Evolutionary conservation across 35 echinoderm and acorn worm genomes (phyloP), one percentile per base, ranked within the genome.

Genomic region (Ophiothrix spiculata): DNA sequence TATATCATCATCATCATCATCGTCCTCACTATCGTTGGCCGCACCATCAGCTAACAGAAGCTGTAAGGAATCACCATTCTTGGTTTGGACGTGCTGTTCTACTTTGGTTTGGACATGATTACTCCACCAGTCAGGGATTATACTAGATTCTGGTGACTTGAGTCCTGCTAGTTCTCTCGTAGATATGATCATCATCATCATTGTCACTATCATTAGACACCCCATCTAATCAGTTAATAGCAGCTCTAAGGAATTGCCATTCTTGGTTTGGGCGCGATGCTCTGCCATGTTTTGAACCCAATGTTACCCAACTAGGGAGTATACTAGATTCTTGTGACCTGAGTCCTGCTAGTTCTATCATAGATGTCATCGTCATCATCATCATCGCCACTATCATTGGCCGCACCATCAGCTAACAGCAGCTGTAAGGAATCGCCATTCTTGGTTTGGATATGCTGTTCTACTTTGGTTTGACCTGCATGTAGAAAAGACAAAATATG

Each of bases 281-380:
- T 15, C 60, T 12, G 23, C 60, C 29, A 25, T n/a, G 25, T 15
- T 69, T n/a, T 69, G 10, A 2, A 15, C 60, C n/a, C n/a, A n/a
- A n/a, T n/a, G n/a, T n/a, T n/a, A n/a, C n/a, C n/a, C n/a, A n/a
- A n/a, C n/a, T n/a, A n/a, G n/a, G n/a, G n/a, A n/a, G n/a, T n/a
- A n/a, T n/a, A n/a, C 80, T 84, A 84, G 63, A 84, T 33, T 38
- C 54, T 35, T 0, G 81, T 84, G 6, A 84, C 81, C 21, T 84
- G 81, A 32, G 35, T 63, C 69, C 81, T 28, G 34, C 63, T 84
- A 1, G 37, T 69, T 25, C 60, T 60, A 84, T 25, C 63, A 37
- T 64, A 84, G 11, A 84, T 63, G 32, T 84, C 81, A n/a, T n/a
- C n/a, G n/a, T n/a, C n/a, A 23, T 84, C 81, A 4, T 82, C 80